Evolutionary conservation across 2,797 vertebrate genomes (phyloP).

Genomic region (Pangasius mekongensis): DNA sequence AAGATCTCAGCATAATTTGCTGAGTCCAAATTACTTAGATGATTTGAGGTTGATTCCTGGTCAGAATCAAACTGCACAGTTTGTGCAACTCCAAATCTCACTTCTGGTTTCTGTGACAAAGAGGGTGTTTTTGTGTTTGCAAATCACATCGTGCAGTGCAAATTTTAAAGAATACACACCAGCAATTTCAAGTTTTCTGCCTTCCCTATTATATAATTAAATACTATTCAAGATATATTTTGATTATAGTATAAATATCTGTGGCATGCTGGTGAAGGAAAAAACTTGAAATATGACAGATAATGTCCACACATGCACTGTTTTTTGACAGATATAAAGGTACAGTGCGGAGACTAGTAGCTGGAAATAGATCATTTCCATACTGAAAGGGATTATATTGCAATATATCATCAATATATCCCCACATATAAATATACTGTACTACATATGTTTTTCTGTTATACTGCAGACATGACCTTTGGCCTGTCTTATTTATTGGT

Average conservation of each 20-base stretch:
- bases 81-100: slow-evolving; percentile 21
- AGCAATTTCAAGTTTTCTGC: not conserved
- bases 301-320: not conserved
- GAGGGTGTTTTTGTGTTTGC: not conserved
- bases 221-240: not conserved
- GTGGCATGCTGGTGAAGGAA: not conserved
- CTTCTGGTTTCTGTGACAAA: slow-evolving; percentile 29
- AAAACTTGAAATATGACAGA: not conserved
- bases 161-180: not conserved
- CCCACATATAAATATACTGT: not conserved
- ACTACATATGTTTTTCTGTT: not conserved
- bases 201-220: not conserved
- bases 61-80: slow-evolving; percentile 7
- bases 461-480: not conserved
- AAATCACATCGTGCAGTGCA: not conserved
- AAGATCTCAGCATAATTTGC: slow-evolving; percentile 9
- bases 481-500: not conserved
- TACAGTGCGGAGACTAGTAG: not conserved
- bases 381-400: not conserved
- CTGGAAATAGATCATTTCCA: not conserved
- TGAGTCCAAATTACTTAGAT: slow-evolving; percentile 17
- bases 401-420: not conserved
- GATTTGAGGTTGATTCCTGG: slow-evolving; percentile 24
- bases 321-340: not conserved
- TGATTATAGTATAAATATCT: not conserved